Evolutionary conservation across 2,888 invertebrate species (phyloP), one percentile per base, ranked within the genome.

Genomic region (Melieria picta): DNA sequence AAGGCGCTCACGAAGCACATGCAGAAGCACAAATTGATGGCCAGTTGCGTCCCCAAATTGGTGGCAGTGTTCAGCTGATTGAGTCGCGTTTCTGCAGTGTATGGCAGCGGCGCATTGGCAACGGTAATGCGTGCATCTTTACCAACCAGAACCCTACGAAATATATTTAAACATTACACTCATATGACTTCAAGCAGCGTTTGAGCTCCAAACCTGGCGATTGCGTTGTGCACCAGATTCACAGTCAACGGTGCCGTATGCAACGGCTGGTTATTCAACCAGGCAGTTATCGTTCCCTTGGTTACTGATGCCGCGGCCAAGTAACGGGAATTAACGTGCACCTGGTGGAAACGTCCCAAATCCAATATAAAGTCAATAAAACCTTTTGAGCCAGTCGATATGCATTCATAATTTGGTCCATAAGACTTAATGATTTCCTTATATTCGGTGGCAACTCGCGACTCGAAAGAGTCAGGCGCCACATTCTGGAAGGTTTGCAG

Each of bases 211-310:
- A 30, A 82, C 77, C 87, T 88, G 0, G 92, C 88, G 55, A 93
- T 82, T 0, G 93, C 90, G 72, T 90, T 89, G 78, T 93, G 89
- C 0, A 92, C 86, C 11, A 91, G 83, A 62, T 91, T 89, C 4
- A 94, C 84, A 0, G 93, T 89, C 0, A 91, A 88, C 0, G 93
- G 92, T 0, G 92, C 90, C 62, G 92, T 90, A 82, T 95, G 95
- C 79, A 90, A 91, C 0, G 93, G 93, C 80, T 94, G 92, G 82
- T 93, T 94, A 80, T 94, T 95, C 85, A 94, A 93, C 90, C 92
- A 92, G 0, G 91, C 93, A 0, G 88, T 91, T 0, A 91, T 89
- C 13, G 58, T 58, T 1, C 80, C 74, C 10, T 80, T 73, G 0
- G 84, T 83, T 4, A 86, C 78, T 0, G 90, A 89, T 0, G 91